Conservation (phyloP, 1,140 invertebrate species). For the Drosophila leontia region DNA sequence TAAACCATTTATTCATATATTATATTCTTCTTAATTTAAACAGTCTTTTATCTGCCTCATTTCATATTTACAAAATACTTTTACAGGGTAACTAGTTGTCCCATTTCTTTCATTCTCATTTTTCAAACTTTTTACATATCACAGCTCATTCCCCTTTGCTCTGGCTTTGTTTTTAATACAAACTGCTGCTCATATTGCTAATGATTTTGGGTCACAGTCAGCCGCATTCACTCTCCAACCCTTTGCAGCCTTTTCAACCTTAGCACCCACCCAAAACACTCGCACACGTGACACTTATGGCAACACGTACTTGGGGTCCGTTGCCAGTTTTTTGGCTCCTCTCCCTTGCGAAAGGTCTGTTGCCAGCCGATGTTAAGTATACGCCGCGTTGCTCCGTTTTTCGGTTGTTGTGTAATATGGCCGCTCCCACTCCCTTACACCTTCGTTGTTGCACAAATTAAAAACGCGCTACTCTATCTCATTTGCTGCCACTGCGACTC, state of each 20-base stretch:
- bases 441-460: constrained; percentile 68
- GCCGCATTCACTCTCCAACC: constrained; percentile 62
- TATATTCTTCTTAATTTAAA: too few species aligned
- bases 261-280: constrained; percentile 39
- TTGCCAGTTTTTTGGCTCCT: constrained; percentile 7
- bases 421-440: background rate
- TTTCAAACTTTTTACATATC: constrained; percentile 62
- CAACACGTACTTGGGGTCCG: constrained; percentile 65
- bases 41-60: background rate
- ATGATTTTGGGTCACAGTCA: constrained; percentile 80
- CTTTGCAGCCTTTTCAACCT: constrained; percentile 44
- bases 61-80: background rate
- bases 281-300: constrained; percentile 61
- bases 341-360: constrained; percentile 2
- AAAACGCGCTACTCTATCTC: constrained; percentile 59
- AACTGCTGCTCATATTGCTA: constrained; percentile 83
- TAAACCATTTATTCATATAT: background rate
- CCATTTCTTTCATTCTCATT: background rate
- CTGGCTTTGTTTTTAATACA: constrained; percentile 77
- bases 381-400: constrained; percentile 53
- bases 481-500: constrained; percentile 45
- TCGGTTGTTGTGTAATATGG: constrained; percentile 23
- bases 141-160: constrained; percentile 55
- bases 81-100: background rate
- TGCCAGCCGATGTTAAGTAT: constrained; percentile 49